Base-by-base conservation (phyloP, 92 coral and sea anemone species). In the Diadumene lineata region DNA sequence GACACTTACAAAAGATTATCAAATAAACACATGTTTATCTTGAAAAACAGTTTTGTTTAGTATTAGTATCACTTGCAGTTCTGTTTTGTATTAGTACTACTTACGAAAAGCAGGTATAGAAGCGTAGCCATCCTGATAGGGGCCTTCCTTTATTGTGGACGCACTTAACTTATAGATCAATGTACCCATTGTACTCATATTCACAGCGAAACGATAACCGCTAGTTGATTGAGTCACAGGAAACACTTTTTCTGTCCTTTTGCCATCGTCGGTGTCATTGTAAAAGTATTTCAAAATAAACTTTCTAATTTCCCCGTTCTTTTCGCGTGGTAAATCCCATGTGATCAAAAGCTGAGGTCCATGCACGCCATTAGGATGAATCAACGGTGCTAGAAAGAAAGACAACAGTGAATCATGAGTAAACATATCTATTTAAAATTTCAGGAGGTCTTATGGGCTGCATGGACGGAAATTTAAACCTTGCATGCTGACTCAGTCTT, bases 261-360 rank as follows among this genome's bases (percentile, higher is more conserved):
- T 18, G 27, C 1, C 61, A 70, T 46, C 8, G 31, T 29, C 63
- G 13, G 29, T 70, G 26, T 58, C 26, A 24, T 30, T 34, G 58
- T 65, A 58, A 46, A 17, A 22, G 44, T 68, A 68, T 19, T 15
- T 27, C 23, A 81, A 65, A 15, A 43, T 64, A 56, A 63, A 72
- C 55, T 64, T 51, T 43, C 11, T 30, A 55, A 81, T 51, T 25
- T 64, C 29, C 13, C 85, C 79, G 62, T 81, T 81, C 60, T 24
- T 1, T 1, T 73, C 28, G 43, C 33, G 73, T 32, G 85, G 85
- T 33, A 25, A n/a, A 13, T 64, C 38, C 85, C 80, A 81, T 7
- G 68, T 31, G 68, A 81, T 63, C 16, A 22, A 19, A 34, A 81
- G 34, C 19, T 31, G 53, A 23, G 74, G 80, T 0, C 29, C 64